Conservation (phyloP, 2,113 vertebrate genomes). For the Condylura cristata region DNA sequence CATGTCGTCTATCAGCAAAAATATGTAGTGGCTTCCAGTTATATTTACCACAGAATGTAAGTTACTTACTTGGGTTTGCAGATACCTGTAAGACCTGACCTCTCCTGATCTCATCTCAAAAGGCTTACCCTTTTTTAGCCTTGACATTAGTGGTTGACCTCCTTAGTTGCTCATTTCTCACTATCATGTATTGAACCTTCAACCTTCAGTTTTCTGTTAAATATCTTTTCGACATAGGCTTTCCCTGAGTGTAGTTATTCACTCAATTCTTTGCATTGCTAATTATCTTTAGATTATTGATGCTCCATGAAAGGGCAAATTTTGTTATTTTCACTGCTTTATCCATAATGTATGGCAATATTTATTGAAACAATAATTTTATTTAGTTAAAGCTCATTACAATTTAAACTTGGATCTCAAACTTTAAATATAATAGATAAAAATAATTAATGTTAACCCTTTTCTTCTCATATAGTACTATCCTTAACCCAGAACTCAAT, state of each 20-base stretch:
- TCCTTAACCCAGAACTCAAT: neutral
- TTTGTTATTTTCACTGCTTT: neutral
- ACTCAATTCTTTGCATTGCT: neutral
- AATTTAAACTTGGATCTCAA: slow-evolving; percentile 11
- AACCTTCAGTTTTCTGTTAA: neutral
- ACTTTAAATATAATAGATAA: neutral
- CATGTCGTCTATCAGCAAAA: neutral
- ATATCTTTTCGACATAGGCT: neutral
- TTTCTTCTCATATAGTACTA: neutral
- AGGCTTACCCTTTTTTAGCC: neutral
- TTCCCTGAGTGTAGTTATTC: neutral
- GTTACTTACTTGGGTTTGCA: neutral
- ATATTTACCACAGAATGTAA: neutral
- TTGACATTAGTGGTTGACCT: neutral
- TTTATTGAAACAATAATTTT: slow-evolving; percentile 43
- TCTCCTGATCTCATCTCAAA: neutral
- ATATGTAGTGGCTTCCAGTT: neutral
- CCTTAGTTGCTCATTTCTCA: neutral
- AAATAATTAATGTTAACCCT: neutral
- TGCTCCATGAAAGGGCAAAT: neutral
- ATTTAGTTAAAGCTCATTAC: slow-evolving; percentile 24
- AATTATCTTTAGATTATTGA: neutral
- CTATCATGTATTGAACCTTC: neutral
- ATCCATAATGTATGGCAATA: neutral
- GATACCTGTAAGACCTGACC: neutral